These are phyloP conservation scores for Hycleus cichorii DNA, from an alignment of 1,140 invertebrate genomes.

Conservation along the genomic window DNA sequence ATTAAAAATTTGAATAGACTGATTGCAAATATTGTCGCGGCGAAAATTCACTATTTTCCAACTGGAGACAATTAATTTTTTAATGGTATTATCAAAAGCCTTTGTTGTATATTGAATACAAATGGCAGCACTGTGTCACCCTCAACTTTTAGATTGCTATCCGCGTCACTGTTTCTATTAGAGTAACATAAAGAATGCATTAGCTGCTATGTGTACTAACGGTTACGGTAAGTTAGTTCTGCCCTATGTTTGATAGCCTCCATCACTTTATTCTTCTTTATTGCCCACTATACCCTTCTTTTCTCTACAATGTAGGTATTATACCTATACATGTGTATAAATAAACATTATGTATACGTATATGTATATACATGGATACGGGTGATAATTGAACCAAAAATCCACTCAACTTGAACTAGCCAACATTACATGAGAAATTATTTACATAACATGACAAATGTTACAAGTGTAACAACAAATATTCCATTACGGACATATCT, in stretches of 20 bases:
- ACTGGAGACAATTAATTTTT: conserved; percentile 12
- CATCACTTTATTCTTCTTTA: conserved; percentile 24
- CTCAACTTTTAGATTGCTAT: conserved; percentile 27
- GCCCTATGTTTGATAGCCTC: conserved; percentile 30
- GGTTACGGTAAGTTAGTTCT: conserved; percentile 33
- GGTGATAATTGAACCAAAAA: too few relatives aligned
- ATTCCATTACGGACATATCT: too few relatives aligned
- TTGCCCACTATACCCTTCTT: conserved; percentile 17
- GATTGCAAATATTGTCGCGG: too few relatives aligned
- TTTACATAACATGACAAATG: too few relatives aligned
- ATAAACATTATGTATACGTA: too few relatives aligned
- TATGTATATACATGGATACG: too few relatives aligned
- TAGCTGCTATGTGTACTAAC: conserved; percentile 32
- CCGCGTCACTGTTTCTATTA: conserved; percentile 35
- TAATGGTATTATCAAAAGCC: conserved; percentile 10
- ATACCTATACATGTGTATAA: too few relatives aligned
- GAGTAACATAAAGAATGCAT: conserved; percentile 37
- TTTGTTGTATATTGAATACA: conserved; percentile 17
- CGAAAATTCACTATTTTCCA: too few relatives aligned
- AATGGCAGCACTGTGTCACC: conserved; percentile 21
- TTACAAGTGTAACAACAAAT: too few relatives aligned
- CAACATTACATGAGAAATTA: too few relatives aligned
- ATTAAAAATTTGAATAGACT: too few relatives aligned
- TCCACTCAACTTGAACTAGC: too few relatives aligned
- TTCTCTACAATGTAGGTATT: not conserved